Base-by-base conservation (phyloP, 35 echinoderm and acorn worm genomes). In the Lytechinus variegatus region DNA sequence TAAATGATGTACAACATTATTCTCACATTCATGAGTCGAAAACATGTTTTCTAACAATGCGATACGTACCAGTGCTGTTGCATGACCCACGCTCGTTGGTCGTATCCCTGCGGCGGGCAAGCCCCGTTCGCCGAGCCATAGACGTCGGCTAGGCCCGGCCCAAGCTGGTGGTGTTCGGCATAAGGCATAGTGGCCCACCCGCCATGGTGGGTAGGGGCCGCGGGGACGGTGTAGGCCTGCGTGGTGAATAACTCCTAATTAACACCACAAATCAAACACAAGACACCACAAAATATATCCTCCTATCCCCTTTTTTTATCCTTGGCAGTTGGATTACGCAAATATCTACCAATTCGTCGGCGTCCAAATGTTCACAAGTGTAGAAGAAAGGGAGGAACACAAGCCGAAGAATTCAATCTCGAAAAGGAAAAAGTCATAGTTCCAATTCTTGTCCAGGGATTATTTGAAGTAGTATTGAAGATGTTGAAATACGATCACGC, bases 11-110 rank as follows among this genome's bases (percentile, higher is more conserved):
- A 79, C 66, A 24, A 16, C 66, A 7, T 7, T 5, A 24, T 44
- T 44, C 66, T 16, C n/a, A 79, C 66, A 79, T 79, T 79, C 66
- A 79, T 79, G 66, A 24, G 66, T 79, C n/a, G 16, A 19, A n/a
- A 24, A 79, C 66, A 79, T 24, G 66, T 79, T 79, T 44, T 7
- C 66, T 16, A 24, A 24, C 66, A 19, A 79, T 79, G 11, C 9
- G 16, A n/a, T 55, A 55, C 92, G 16, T 93, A 93, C 92, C 92
- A 93, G 92, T 93, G 92, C 54, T 93, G 92, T 54, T 93, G 92
- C 92, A 93, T 93, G 92, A 93, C 92, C 92, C 92, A 93, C 53
- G 92, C 52, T 93, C 92, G 54, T 55, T 93, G 92, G 57, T 93
- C 92, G 28, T 93, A 93, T 4, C 92, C 92, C 55, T 93, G 92